Evolutionary conservation across 2,113 vertebrate genomes (phyloP).

Genomic region (Elgaria multicarinata): DNA sequence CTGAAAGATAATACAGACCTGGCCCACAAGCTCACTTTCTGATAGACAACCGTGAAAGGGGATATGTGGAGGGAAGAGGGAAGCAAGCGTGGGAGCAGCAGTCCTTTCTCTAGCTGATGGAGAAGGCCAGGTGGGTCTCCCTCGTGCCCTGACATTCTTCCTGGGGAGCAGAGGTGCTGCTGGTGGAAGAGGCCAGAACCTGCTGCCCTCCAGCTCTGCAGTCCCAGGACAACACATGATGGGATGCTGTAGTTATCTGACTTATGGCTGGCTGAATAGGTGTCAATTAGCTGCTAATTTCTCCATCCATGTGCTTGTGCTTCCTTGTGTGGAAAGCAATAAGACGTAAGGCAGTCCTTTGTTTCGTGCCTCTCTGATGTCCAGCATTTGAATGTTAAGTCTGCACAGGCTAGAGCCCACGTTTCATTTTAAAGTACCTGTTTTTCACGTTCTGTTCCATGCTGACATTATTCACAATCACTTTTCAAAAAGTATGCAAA

Average conservation of each 20-base stretch:
- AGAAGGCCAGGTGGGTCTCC: not conserved
- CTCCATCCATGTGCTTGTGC: not conserved
- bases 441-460: not conserved
- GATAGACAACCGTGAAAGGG: not conserved
- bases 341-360: not conserved
- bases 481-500: not conserved
- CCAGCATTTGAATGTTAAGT: not conserved
- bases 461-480: not conserved
- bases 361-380: too few relatives aligned
- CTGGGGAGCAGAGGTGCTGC: not conserved
- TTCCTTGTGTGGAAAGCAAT: not conserved
- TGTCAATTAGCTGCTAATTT: not conserved
- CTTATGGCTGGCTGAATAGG: too few relatives aligned
- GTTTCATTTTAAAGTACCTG: not conserved
- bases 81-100: not conserved
- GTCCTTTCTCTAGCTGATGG: not conserved
- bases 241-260: not conserved
- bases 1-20: not conserved
- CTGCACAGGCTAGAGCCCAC: too few relatives aligned
- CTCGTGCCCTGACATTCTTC: not conserved
- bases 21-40: not conserved
- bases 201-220: not conserved
- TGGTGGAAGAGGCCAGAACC: not conserved
- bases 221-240: not conserved
- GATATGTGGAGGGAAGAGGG: not conserved